Base-by-base conservation (phyloP, 2,888 invertebrate species). In the Candidula unifasciata region DNA sequence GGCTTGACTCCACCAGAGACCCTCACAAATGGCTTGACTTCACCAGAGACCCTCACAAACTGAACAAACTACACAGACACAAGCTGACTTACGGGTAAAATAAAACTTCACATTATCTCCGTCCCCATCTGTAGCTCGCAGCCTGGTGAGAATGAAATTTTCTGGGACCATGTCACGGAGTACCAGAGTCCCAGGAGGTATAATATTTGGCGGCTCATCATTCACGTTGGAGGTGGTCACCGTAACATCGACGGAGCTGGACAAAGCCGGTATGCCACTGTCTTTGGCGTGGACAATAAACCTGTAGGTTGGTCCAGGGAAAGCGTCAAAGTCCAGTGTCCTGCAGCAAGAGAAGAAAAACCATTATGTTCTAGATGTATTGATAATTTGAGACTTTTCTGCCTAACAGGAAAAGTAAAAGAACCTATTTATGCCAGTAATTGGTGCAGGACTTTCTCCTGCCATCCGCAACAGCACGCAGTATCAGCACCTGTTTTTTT, bases 221-320 rank as follows among this genome's bases (percentile, higher is more conserved):
- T 99, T 99, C 94, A 98, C 98, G 92, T 99, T 99, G 92, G 98
- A 98, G 24, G 98, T 98, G 93, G 98, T 98, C 85, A 99, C 96
- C 85, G 98, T 95, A 27, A 99, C 98, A 0, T 97, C 98, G 0
- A 98, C 98, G 0, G 97, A 96, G 76, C 98, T 98, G 0, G 97
- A 97, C 93, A 97, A 97, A 0, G 97, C 95, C 0, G 98, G 98
- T 93, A 97, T 97, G 8, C 99, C 99, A 94, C 97, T 97, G 93
- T 99, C 99, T 93, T 96, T 97, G 16, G 98, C 98, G 2, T 97
- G 97, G 33, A 99, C 98, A 54, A 95, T 96, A 92, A 99, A 98
- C 92, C 98, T 98, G 88, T 94, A 94, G 73, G 98, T 98, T 78
- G 92, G 93, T 82, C 90, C 90, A 3, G 89, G 90, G 6, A 87